phyloP scores from a whole-genome alignment of 2,797 vertebrate genomes.

The Alosa sapidissima region DNA sequence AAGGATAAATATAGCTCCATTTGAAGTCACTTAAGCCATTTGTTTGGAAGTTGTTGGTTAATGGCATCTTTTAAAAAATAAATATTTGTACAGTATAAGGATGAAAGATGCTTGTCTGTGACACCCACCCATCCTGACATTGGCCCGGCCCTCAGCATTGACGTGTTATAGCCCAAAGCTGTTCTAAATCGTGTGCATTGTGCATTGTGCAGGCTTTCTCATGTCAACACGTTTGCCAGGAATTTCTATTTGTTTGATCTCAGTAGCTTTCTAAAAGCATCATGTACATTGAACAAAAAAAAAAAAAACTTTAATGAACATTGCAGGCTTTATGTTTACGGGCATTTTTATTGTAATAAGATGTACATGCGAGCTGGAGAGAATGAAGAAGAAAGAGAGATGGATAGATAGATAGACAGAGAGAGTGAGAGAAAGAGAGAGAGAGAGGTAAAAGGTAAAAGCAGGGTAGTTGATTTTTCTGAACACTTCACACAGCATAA shows the following conservation, averaged over 20 bases:
- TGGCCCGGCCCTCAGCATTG: slow-evolving; percentile 15
- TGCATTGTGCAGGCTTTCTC: not conserved
- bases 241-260: not conserved
- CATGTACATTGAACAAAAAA: not conserved
- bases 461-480: slow-evolving; percentile 10
- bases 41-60: slow-evolving; percentile 59
- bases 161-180: not conserved
- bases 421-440: not conserved
- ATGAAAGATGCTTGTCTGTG: slow-evolving; percentile 47
- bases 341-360: not conserved
- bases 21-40: slow-evolving; percentile 51
- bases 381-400: not conserved
- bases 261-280: not conserved
- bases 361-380: not conserved
- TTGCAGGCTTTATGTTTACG: not conserved
- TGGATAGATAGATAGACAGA: not conserved
- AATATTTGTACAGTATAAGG: slow-evolving; percentile 54
- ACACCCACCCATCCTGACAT: slow-evolving; percentile 31
- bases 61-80: slow-evolving; percentile 48
- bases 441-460: slow-evolving; percentile 23
- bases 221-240: not conserved
- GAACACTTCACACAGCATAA: slow-evolving; percentile 16
- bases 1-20: slow-evolving; percentile 57
- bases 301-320: not conserved
- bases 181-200: not conserved